phyloP scores from a whole-genome alignment of 1,140 invertebrate genomes.

The Caenorhabditis inopinata region DNA sequence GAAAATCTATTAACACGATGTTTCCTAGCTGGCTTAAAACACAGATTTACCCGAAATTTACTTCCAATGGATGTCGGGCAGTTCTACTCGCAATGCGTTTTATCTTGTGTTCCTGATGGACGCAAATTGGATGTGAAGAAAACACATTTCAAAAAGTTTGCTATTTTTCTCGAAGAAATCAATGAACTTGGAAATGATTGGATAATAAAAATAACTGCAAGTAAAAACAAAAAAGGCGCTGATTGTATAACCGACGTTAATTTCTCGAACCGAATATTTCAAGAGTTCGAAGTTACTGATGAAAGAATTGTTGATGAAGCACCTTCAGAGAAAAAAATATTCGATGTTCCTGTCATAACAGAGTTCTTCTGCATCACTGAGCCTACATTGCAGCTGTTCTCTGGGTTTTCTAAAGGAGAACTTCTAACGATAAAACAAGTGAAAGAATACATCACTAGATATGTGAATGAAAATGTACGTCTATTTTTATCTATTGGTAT shows the following conservation, averaged over 20 bases:
- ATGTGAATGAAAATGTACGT: conserved; percentile 67
- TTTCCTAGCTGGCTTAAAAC: conserved; percentile 45
- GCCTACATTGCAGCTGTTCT: neutral
- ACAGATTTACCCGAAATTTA: conserved; percentile 36
- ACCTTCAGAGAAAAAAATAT: neutral
- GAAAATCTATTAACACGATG: conserved; percentile 25
- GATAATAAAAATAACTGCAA: conserved; percentile 39
- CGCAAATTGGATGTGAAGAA: conserved; percentile 79
- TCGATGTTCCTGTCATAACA: conserved; percentile 67
- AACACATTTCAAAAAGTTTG: conserved; percentile 83
- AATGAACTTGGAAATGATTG: conserved; percentile 28
- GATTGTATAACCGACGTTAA: conserved; percentile 44
- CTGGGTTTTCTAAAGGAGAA: neutral
- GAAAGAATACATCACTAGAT: neutral
- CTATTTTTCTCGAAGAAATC: conserved; percentile 67
- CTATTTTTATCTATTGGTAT: conserved; percentile 71
- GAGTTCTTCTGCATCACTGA: conserved; percentile 73
- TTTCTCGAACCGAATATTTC: neutral
- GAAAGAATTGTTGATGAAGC: conserved; percentile 47
- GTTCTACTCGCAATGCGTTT: conserved; percentile 46
- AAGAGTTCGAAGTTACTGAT: conserved; percentile 44
- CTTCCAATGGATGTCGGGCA: conserved; percentile 50
- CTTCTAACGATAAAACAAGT: neutral
- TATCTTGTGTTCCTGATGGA: conserved; percentile 41
- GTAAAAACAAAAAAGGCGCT: conserved; percentile 41